Conservation (phyloP, 2,888 invertebrate species). For the Himalopsyche kuldschensis region DNA sequence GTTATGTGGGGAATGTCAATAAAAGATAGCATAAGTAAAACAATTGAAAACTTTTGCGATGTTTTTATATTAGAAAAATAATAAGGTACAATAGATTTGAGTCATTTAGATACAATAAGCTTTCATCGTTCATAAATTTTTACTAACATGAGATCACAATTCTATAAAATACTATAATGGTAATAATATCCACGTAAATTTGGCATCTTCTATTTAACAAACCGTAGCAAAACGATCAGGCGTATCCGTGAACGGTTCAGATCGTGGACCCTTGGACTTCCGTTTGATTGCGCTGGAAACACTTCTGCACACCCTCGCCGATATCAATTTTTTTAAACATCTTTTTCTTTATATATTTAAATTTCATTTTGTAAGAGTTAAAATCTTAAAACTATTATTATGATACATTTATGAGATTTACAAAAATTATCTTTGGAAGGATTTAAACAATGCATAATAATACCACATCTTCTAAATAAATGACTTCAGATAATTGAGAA, state of each 20-base stretch:
- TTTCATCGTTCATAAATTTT: constrained; percentile 24
- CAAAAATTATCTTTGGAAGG: constrained; percentile 10
- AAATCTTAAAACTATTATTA: constrained; percentile 3
- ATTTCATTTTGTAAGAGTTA: constrained; percentile 1
- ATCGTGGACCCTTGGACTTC: not conserved
- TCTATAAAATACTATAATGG: constrained; percentile 37
- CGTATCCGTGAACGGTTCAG: not conserved
- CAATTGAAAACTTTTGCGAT: constrained; percentile 49
- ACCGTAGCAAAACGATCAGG: not conserved
- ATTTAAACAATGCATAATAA: not conserved
- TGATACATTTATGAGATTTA: not conserved
- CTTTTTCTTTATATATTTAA: not conserved
- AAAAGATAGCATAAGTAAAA: not conserved
- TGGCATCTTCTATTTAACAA: constrained; percentile 36
- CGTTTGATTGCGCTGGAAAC: not conserved
- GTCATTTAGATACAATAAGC: constrained; percentile 34
- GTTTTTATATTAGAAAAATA: constrained; percentile 39
- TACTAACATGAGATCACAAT: constrained; percentile 40
- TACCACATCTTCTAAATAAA: not conserved
- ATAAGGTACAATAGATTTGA: constrained; percentile 40
- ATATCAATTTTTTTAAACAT: not conserved
- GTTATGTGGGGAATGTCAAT: not conserved
- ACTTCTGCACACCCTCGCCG: not conserved
- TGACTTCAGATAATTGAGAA: not conserved
- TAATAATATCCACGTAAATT: constrained; percentile 38